phyloP scores from a whole-genome alignment of 1,140 invertebrate genomes.

The Macrosteles quadrilineatus region DNA sequence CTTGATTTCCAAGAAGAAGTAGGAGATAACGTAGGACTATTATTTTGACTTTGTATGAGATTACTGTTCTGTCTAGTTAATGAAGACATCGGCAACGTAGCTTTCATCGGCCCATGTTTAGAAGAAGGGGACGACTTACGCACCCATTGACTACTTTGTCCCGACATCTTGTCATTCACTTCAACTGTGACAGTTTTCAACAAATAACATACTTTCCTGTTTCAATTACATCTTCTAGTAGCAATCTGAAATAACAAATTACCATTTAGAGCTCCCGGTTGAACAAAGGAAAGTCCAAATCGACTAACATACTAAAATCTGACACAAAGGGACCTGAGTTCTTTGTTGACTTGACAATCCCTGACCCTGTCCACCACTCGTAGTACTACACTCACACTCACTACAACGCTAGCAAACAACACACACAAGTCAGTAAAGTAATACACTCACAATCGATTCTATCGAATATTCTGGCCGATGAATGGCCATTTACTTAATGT shows the following conservation, averaged over 20 bases:
- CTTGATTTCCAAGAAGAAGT: conserved; percentile 61
- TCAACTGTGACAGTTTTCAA: neutral
- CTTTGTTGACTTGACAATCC: conserved; percentile 25
- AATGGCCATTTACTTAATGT: no score
- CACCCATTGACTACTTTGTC: conserved; percentile 55
- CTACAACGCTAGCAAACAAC: neutral
- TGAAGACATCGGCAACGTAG: conserved; percentile 70
- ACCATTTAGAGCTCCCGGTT: neutral
- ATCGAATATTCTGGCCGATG: conserved; percentile 13
- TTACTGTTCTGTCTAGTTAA: conserved; percentile 61
- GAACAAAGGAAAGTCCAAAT: neutral
- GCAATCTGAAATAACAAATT: neutral
- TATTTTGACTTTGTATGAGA: conserved; percentile 57
- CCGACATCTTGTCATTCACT: conserved; percentile 56
- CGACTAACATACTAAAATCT: conserved; percentile 8
- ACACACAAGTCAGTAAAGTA: conserved; percentile 1
- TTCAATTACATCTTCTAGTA: neutral
- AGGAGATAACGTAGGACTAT: conserved; percentile 65
- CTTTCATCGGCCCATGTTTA: conserved; percentile 71
- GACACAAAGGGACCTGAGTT: conserved; percentile 3
- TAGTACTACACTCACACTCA: conserved; percentile 5
- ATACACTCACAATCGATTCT: conserved; percentile 15
- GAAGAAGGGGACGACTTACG: conserved; percentile 67
- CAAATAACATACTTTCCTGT: neutral
- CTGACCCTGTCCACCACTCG: conserved; percentile 13